Base-by-base conservation (phyloP, 2,888 invertebrate genomes). In the Liposcelis brunnea region DNA sequence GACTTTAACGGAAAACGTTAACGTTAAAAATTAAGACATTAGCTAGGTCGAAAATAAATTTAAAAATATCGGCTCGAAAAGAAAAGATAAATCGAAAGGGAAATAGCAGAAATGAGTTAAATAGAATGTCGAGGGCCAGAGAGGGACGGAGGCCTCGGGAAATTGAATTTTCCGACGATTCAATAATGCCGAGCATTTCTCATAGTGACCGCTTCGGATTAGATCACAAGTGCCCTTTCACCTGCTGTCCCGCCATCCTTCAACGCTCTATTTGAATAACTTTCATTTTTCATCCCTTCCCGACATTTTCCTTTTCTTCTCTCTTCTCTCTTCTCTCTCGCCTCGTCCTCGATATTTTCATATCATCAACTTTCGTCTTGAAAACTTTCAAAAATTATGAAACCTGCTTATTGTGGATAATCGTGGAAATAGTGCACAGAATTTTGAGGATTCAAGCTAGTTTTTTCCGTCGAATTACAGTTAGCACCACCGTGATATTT, bases 151-250 rank as follows among this genome's bases (percentile, higher is more conserved):
- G 19, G 7, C 40, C 40, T 19, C 18, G 16, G 40, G 19, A 40
- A 40, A 40, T 40, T 21, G 5, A 40, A 40, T 40, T 40, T 40
- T 8, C 19, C 18, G 19, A 19, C 15, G 18, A 40, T 40, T 40
- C 40, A 16, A 40, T 40, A 40, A 40, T 40, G 19, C 15, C 12
- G 40, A 21, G 40, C 40, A 40, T 40, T 40, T 40, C 40, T 40
- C 40, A 40, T n/a, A n/a, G 40, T 40, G 40, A 40, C 40, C 40
- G 19, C 12, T 40, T 35, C 35, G 14, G 35, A 14, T 35, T 14
- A 35, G 16, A 35, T 35, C 35, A 4, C 15, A 10, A 35, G 6
- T 35, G 16, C 35, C 35, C 16, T 35, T 7, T 35, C 40, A 40
- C 40, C 40, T 40, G 40, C 7, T 16, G 16, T 21, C 40, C 35